Evolutionary conservation across 2,113 vertebrate species (phyloP), one percentile per base, ranked within the genome.

Genomic region (Dinomys branickii): DNA sequence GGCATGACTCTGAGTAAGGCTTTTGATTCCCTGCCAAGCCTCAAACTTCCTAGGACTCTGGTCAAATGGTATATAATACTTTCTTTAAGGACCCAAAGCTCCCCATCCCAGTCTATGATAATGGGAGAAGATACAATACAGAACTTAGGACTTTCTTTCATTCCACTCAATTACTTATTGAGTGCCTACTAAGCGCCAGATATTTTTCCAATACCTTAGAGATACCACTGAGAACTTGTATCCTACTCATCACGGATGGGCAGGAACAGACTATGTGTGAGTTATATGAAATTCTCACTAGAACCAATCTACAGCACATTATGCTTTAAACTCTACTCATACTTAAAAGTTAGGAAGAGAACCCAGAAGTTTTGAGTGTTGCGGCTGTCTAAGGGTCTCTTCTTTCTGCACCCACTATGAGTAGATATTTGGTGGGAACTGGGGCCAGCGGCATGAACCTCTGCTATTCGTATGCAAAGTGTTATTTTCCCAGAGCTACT

Each of bases 11-110:
- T 20, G 6, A 50, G 47, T 41, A 85, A 90, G 58, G 78, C 22
- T 95, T 95, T 26, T 95, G 65, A 80, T 67, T 17, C 52, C 13
- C 52, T 90, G 14, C 38, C 94, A 94, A 95, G 80, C 20, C 33
- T 71, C 59, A 81, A 58, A n/a, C 58, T 78, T 96, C 35, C 77
- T 54, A 63, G 91, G 41, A 78, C 20, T 71, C 38, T 35, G 80
- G 77, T 73, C 35, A 65, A 94, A 87, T 59, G 38, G 20, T 35
- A 67, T 41, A 52, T 61, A 63, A 71, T 80, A 88, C 22, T 75
- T 73, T 54, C 30, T 69, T 71, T 41, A 20, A 90, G 94, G 78
- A 63, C 22, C 22, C 50, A 63, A 84, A 52, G 8, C 6, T 91
- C 47, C 69, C 58, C n/a, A 41, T n/a, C 4, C 17, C 26, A 56